Percentiles rank a stretch among this genome's conserved stretches.
Conservation (phyloP, 2,888 invertebrate species). For the Cephus rjabovi region DNA sequence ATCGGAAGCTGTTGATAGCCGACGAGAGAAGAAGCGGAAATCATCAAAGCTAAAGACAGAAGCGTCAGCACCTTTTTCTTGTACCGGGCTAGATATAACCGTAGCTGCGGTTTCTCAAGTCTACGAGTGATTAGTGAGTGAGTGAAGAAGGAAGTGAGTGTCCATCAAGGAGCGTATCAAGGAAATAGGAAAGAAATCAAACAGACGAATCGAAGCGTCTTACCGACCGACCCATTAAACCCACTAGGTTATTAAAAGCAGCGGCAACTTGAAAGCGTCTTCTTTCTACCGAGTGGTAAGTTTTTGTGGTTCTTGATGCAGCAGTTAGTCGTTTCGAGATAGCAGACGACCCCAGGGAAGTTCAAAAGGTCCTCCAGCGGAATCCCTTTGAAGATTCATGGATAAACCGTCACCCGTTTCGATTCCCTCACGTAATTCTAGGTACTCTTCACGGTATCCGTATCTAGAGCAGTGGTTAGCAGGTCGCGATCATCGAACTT, state of each 20-base stretch:
- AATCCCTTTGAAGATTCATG: conserved; percentile 35
- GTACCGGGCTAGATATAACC: neutral
- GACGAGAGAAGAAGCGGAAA: neutral
- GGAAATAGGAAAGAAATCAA: neutral
- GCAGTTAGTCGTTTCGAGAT: conserved; percentile 10
- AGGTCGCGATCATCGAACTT: neutral
- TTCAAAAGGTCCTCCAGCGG: conserved; percentile 24
- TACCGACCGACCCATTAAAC: neutral
- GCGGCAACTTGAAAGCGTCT: conserved; percentile 39
- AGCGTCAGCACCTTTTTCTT: neutral
- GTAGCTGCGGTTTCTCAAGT: neutral
- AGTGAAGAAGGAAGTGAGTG: neutral
- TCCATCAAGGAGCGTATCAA: neutral
- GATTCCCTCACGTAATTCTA: neutral
- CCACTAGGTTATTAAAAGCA: conserved; percentile 19
- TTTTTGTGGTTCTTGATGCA: conserved; percentile 25
- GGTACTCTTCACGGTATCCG: neutral
- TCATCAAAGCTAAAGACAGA: neutral
- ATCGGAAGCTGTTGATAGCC: neutral
- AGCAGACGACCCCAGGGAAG: conserved; percentile 2
- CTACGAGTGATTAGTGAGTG: neutral
- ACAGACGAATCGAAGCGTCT: neutral
- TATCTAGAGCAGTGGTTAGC: neutral
- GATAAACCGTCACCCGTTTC: neutral
- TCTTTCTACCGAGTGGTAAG: conserved; percentile 36